These are phyloP conservation scores for Xiphorhynchus elegans DNA, from an alignment of 2,113 vertebrate genomes.

Conservation along the genomic window DNA sequence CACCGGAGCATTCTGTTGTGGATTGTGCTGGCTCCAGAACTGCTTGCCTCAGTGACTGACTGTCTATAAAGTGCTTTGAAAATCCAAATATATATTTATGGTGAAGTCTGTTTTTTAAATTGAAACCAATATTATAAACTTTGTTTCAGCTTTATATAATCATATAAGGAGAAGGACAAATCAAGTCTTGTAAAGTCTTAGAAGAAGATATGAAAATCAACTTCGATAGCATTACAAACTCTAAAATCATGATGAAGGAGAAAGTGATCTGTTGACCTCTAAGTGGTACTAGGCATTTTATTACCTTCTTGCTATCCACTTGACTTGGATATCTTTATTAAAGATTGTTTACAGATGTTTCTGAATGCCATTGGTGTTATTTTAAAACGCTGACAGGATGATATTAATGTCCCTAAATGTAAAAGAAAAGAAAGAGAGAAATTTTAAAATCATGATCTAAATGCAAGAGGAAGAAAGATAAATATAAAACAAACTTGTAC, in stretches of 20 bases:
- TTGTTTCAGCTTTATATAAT: background rate
- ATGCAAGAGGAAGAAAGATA: slow-evolving; percentile 12
- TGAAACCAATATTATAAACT: background rate
- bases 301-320: slow-evolving; percentile 52
- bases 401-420: slow-evolving; percentile 21
- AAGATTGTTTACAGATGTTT: slow-evolving; percentile 57
- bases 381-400: slow-evolving; percentile 35
- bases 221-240: background rate
- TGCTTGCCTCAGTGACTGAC: background rate
- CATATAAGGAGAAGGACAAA: background rate
- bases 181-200: background rate
- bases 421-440: slow-evolving; percentile 37
- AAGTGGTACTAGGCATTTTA: slow-evolving; percentile 62
- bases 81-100: background rate
- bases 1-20: background rate
- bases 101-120: background rate
- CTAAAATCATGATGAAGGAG: slow-evolving; percentile 22
- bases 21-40: background rate
- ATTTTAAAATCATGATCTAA: slow-evolving; percentile 25
- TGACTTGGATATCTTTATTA: slow-evolving; percentile 57
- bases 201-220: background rate
- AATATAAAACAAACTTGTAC: background rate
- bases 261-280: slow-evolving; percentile 61
- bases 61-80: background rate
- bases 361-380: slow-evolving; percentile 37